A percentile compares a stretch with the other conserved stretches of the same genome.
Conservation (phyloP, 2,888 invertebrate genomes). For the Asteroscopus sphinx region DNA sequence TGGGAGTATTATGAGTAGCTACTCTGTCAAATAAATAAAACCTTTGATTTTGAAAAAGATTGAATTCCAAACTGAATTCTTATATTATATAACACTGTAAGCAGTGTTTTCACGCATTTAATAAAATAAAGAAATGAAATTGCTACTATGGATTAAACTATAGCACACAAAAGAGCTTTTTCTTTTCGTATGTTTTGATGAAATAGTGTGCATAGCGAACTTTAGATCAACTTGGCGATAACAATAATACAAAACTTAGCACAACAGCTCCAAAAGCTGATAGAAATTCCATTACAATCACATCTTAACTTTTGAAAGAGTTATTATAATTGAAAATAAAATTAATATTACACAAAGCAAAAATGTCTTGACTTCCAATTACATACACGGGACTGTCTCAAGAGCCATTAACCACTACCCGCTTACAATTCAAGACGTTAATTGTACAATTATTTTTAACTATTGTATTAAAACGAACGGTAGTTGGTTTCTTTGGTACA, state of each 20-base stretch:
- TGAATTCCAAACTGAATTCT: no score
- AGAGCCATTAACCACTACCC: constrained; percentile 77
- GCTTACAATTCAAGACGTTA: constrained; percentile 76
- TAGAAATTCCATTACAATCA: constrained; percentile 43
- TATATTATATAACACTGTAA: no score
- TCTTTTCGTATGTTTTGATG: background rate
- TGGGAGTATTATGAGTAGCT: background rate
- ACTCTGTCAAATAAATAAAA: no score
- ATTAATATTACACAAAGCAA: constrained; percentile 66
- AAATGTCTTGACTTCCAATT: constrained; percentile 81
- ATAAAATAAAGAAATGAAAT: no score
- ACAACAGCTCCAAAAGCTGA: constrained; percentile 29
- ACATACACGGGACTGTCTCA: constrained; percentile 74
- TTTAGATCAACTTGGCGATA: constrained; percentile 18
- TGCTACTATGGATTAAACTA: no score
- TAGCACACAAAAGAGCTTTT: no score
- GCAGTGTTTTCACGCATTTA: no score
- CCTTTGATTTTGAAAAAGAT: background rate
- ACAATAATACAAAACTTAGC: constrained; percentile 25
- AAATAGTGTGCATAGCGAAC: background rate
- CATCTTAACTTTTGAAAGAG: constrained; percentile 43
- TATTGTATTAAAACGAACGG: constrained; percentile 84
- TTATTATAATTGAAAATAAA: constrained; percentile 51
- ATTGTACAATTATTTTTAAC: constrained; percentile 88
- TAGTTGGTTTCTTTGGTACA: constrained; percentile 83